These are phyloP conservation scores for Eurystomus gularis DNA, from an alignment of 2,113 vertebrate species.

Conservation along the genomic window DNA sequence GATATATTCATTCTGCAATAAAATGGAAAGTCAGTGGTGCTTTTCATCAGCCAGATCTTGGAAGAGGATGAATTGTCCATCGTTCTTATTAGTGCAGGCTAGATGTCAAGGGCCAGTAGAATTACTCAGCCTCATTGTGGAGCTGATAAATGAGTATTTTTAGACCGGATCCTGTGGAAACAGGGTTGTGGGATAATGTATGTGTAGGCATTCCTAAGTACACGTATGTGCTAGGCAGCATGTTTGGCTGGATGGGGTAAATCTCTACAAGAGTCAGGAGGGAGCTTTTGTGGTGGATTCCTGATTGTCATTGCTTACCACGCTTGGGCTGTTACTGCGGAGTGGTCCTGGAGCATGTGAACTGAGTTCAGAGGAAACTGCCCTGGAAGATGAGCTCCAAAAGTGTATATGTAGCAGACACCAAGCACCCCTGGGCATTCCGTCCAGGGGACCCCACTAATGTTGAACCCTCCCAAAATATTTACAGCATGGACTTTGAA, in stretches of 20 bases:
- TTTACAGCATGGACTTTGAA: not conserved
- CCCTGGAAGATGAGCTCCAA: not conserved
- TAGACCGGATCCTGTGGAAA: not conserved
- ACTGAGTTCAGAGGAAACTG: not conserved
- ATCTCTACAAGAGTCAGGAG: not conserved
- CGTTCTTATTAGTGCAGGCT: not conserved
- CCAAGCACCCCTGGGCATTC: not conserved
- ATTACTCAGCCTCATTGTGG: not conserved
- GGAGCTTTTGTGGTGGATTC: not conserved
- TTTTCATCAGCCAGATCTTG: not conserved
- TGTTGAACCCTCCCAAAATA: not conserved
- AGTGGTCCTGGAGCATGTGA: not conserved
- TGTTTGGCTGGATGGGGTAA: not conserved
- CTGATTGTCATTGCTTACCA: not conserved
- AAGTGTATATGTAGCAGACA: not conserved
- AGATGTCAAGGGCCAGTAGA: not conserved
- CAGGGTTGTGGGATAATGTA: not conserved
- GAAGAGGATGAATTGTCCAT: not conserved
- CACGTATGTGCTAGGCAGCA: not conserved
- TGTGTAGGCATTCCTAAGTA: not conserved
- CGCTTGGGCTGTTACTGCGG: not conserved
- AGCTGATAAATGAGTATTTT: not conserved
- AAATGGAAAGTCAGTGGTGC: not conserved
- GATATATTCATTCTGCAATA: not conserved
- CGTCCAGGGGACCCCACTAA: not conserved